Conservation (phyloP, 2,797 vertebrate species). For the Spinus olivaceus region DNA sequence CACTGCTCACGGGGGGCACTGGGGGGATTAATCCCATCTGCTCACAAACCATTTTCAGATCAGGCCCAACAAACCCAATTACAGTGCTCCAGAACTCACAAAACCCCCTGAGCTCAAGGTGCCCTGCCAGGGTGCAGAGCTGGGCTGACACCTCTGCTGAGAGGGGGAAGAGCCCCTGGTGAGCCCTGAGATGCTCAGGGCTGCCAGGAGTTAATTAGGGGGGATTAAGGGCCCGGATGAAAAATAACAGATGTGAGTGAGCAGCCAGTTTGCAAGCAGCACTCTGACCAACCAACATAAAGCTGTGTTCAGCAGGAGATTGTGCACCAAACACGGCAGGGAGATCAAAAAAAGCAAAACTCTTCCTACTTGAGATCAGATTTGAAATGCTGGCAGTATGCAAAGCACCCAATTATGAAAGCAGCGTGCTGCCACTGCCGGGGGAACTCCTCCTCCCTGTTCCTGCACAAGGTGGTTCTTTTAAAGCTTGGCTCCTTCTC, state of each 20-base stretch:
- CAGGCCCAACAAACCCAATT: background rate
- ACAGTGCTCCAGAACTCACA: background rate
- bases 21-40: background rate
- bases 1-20: background rate
- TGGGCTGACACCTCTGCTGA: background rate
- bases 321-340: background rate
- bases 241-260: constrained; percentile 39
- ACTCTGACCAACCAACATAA: background rate
- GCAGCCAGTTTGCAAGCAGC: constrained; percentile 20
- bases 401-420: background rate
- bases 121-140: background rate
- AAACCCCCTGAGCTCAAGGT: background rate
- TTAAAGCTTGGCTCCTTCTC: background rate
- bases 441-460: background rate
- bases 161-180: background rate
- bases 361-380: background rate
- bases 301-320: background rate
- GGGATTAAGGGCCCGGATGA: background rate
- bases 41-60: background rate
- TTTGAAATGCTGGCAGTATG: background rate
- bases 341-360: background rate
- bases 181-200: background rate
- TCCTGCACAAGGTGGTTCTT: background rate
- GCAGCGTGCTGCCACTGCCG: background rate
- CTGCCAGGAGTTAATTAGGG: background rate